A percentile compares a stretch with the other conserved stretches of the same genome.
Conservation (phyloP, 2,888 invertebrate species). For the Frankliniella fusca region DNA sequence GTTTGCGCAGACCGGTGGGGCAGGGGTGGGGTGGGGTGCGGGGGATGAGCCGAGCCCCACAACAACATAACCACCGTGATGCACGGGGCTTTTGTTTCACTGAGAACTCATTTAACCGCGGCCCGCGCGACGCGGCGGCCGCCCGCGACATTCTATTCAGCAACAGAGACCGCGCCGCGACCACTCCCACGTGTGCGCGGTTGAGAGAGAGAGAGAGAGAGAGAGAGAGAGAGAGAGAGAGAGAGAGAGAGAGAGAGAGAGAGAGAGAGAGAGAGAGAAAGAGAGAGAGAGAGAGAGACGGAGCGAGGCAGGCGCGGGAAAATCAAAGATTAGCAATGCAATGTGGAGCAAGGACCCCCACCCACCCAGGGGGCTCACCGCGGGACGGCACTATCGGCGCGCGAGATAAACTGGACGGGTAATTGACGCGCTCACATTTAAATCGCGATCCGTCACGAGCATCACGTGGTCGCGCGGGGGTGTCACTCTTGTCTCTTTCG, state of each 20-base stretch:
- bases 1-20: not conserved
- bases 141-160: not conserved
- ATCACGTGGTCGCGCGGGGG: not conserved
- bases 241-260: not conserved
- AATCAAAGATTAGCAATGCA: no score
- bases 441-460: conserved; percentile 6
- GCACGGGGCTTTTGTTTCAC: not conserved
- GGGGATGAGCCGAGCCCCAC: not conserved
- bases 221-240: not conserved
- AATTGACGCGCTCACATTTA: conserved; percentile 9
- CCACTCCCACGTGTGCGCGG: no score
- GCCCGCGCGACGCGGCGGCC: no score
- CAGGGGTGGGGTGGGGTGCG: not conserved
- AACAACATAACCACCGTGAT: not conserved
- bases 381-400: not conserved
- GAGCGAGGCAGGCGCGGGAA: no score
- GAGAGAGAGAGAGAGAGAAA: no score
- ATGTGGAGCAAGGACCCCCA: no score
- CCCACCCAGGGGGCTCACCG: not conserved
- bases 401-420: not conserved
- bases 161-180: no score
- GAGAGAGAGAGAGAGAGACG: not conserved
- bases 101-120: not conserved
- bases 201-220: not conserved
- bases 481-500: not conserved